phyloP scores from a whole-genome alignment of 2,797 vertebrate genomes.

The Sebastes aleutianus region DNA sequence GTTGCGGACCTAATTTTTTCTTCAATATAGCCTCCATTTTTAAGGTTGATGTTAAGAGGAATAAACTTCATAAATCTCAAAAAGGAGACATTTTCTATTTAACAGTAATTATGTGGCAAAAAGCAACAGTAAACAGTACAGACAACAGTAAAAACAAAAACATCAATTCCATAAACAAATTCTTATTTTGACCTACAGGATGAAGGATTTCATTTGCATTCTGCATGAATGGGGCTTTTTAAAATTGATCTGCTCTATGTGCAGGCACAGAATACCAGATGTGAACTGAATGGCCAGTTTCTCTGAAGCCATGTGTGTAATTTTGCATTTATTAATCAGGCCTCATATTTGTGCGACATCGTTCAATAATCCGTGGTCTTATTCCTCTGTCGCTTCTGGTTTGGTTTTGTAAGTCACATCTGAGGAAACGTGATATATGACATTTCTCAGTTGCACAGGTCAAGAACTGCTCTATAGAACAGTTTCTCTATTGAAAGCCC shows the following conservation, averaged over 20 bases:
- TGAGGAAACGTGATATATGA: slow-evolving; percentile 28
- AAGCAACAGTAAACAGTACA: not conserved
- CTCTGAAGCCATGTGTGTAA: slow-evolving; percentile 1
- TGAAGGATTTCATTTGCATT: not conserved
- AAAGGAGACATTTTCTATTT: not conserved
- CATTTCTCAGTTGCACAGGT: slow-evolving; percentile 39
- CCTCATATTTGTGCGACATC: not conserved
- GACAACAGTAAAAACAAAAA: not conserved
- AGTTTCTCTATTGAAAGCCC: slow-evolving; percentile 34
- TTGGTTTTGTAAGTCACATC: slow-evolving; percentile 7
- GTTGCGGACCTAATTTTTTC: too few relatives aligned
- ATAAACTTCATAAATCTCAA: too few relatives aligned
- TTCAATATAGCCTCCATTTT: too few relatives aligned
- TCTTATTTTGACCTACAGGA: not conserved
- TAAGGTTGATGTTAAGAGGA: too few relatives aligned
- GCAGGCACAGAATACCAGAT: not conserved
- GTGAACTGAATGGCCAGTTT: not conserved
- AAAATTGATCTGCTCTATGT: not conserved
- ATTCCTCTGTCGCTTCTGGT: not conserved
- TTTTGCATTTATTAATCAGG: not conserved
- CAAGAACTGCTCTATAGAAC: slow-evolving; percentile 28
- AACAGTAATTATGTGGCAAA: not conserved
- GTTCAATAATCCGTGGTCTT: not conserved
- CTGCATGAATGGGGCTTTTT: not conserved
- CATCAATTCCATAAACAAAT: not conserved